Evolutionary conservation across 2,888 invertebrate species (phyloP), one percentile per base, ranked within the genome.

Genomic region (Caenorhabditis japonica): DNA sequence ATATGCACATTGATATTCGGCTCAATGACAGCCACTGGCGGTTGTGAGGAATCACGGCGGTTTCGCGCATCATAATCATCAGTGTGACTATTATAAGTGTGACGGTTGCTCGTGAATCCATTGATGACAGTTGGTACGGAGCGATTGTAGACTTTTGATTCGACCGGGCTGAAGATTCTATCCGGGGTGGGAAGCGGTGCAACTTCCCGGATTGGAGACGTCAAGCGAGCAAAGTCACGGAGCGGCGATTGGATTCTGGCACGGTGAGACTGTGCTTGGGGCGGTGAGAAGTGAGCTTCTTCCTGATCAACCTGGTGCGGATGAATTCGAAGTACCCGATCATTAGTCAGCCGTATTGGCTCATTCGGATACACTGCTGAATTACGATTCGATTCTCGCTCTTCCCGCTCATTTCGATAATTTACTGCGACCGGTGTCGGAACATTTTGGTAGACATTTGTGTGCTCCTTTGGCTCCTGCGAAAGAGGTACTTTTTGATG

Each of bases 71-170:
- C 60, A 51, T 61, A 56, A 46, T 73, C 56, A 58, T 68, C 68
- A 3, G 68, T 66, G 41, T 73, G 73, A 68, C 68, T 68, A 52
- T 73, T 73, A 21, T 72, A 72, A 8, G 70, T 64, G 38, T 71
- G 73, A 46, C 66, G 56, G 17, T 72, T 71, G 25, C 64, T 71
- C 13, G 62, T 75, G 61, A 77, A 78, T n/a, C 80, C 80, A 59
- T 80, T 75, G 36, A 77, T 59, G 33, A 71, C 62, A 44, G 64
- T 77, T 30, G 70, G 74, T 12, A 47, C 59, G 5, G 43, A 44
- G 4, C 68, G 53, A 43, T 68, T 69, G 39, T 60, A 75, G 0
- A 76, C 72, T 55, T 77, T 80, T 10, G 76, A 76, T 34, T 69
- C 73, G 8, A 77, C 79, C 17, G 77, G 77, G 21, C 76, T 66